Base-by-base conservation (phyloP, 1,140 invertebrate species). In the Atta colombica region DNA sequence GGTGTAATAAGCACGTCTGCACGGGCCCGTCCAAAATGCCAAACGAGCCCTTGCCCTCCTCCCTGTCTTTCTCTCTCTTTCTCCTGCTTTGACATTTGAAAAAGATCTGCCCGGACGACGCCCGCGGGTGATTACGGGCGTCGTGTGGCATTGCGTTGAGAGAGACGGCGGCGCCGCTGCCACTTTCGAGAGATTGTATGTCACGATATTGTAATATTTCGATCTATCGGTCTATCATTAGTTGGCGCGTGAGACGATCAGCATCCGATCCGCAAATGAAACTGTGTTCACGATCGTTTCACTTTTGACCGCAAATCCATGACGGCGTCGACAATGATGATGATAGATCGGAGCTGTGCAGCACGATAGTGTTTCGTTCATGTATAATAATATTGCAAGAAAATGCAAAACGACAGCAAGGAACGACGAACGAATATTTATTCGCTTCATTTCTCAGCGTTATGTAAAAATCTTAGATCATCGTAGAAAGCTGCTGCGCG, bases 21-120 rank as follows among this genome's bases (percentile, higher is more conserved):
- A 39, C 72, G n/a, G 77, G 25, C 49, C 39, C 53, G n/a, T 87
- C 88, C 85, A 88, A 91, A 89, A 91, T 89, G 90, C 88, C 89
- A 91, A 68, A 78, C 51, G 63, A 87, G 55, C 78, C 89, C 90
- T 91, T 88, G 68, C 77, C 45, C 77, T 77, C 28, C 16, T 45
- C 25, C 12, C 21, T 25, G 39, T 45, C 39, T 45, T 31, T 25
- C 39, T 45, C n/a, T 51, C 2, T 51, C 45, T 68, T 10, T 39
- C 31, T 25, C 10, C 8, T 25, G 35, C 28, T 58, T 55, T 91
- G 89, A 90, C 90, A 90, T 91, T 91, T 90, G 66, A 66, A 72
- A 74, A 87, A 87, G 45, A 72, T 58, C 21, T 53, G 61, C 28
- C 35, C 16, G 49, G 28, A 78, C 58, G 60, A 66, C 63, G 80